A percentile compares a stretch with the other conserved stretches of the same genome.
These are phyloP conservation scores for Baccha elongata DNA, from an alignment of 2,888 invertebrate genomes.

Conservation along the genomic window DNA sequence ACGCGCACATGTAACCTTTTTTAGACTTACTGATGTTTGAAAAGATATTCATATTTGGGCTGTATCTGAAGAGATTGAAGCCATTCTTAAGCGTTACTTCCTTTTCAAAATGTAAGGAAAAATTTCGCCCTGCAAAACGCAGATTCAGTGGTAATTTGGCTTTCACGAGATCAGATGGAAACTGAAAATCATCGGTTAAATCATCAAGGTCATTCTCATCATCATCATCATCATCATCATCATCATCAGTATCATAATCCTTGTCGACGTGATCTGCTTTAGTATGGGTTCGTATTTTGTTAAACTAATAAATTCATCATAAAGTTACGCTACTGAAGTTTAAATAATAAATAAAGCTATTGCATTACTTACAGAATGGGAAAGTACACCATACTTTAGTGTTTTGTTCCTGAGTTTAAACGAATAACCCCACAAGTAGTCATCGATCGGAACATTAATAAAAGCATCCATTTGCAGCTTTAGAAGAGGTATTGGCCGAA, in stretches of 20 bases:
- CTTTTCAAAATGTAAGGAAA: constrained; percentile 86
- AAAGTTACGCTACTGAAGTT: not conserved
- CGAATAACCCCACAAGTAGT: constrained; percentile 90
- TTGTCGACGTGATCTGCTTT: constrained; percentile 86
- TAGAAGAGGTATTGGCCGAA: constrained; percentile 76
- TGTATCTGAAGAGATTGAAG: constrained; percentile 86
- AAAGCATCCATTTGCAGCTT: constrained; percentile 77
- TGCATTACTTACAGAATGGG: constrained; percentile 88
- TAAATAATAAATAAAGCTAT: too few species aligned
- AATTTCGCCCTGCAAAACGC: constrained; percentile 86
- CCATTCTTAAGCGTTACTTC: constrained; percentile 85
- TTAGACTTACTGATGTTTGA: constrained; percentile 84
- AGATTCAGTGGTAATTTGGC: constrained; percentile 85
- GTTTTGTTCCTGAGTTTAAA: constrained; percentile 82
- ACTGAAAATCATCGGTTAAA: constrained; percentile 87
- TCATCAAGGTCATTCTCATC: constrained; percentile 89
- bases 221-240: constrained; percentile 86
- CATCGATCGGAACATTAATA: constrained; percentile 82
- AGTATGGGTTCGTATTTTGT: constrained; percentile 88
- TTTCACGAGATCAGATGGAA: constrained; percentile 86
- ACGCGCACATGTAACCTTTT: constrained; percentile 85
- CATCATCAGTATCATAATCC: constrained; percentile 85
- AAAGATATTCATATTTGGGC: constrained; percentile 86
- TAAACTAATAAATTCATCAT: constrained; percentile 83
- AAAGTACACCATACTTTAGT: constrained; percentile 79